Evolutionary conservation across 2,888 invertebrate genomes (phyloP), one percentile per base, ranked within the genome.

Genomic region (Pantelozetes paolii): DNA sequence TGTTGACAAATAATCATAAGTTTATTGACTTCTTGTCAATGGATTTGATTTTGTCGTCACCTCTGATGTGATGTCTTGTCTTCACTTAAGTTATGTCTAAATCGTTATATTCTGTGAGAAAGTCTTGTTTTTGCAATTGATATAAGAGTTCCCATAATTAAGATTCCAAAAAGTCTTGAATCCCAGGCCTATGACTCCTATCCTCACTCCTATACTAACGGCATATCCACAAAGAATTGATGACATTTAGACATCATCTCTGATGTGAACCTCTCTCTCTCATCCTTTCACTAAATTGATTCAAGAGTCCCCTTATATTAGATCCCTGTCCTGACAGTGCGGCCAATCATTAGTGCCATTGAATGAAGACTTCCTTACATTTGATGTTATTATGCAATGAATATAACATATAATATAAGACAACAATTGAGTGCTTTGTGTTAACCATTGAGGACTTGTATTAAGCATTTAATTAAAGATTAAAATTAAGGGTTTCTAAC

Each of bases 61-160:
- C 30, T 36, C 20, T 64, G 64, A 64, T 40, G 64, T 1, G 2
- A 30, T 36, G 32, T 20, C 5, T 11, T 57, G 57, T 28, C 57
- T 15, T 28, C 57, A 45, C 15, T 57, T 26, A 57, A 28, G 28
- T 57, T 28, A 57, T 28, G 57, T 64, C 20, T 40, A 20, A 64
- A 45, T 42, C 9, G 45, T 45, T 45, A 32, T 23, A 40, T 67
- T 64, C 42, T 69, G 13, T 69, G 69, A 45, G 69, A 69, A 69
- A 69, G 69, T 40, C 69, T 69, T 69, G 42, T 69, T 69, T 26
- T 69, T 40, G 42, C 23, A 57, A n/a, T 6, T 59, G 69, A 13
- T 69, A 69, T 23, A 69, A 69, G 36, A 20, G 45, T 69, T 69
- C 69, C 69, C 69, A 69, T 18, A 69, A 69, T 69, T 69, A 69